A percentile compares a stretch with the other conserved stretches of the same genome.
phyloP scores from a whole-genome alignment of 2,113 vertebrate genomes.

The Pholis gunnellus region DNA sequence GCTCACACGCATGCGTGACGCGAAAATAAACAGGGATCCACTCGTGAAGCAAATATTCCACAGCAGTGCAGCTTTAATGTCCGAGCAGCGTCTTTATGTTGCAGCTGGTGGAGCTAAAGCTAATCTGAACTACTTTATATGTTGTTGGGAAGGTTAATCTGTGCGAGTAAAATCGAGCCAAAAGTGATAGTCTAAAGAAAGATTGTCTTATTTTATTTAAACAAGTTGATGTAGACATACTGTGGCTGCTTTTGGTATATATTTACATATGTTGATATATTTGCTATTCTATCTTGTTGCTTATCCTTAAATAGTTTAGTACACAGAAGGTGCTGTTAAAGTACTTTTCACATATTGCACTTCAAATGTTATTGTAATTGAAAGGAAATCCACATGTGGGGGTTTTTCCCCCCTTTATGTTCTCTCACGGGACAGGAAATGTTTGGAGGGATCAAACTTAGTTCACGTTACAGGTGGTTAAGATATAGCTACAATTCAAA shows the following conservation, averaged over 20 bases:
- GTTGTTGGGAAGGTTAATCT: neutral
- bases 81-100: neutral
- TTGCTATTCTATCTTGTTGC: neutral
- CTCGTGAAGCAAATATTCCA: neutral
- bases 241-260: neutral
- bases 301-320: slow-evolving; percentile 27
- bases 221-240: neutral
- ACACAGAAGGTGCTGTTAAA: slow-evolving; percentile 41
- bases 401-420: slow-evolving; percentile 63
- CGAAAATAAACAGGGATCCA: neutral
- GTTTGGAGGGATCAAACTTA: slow-evolving; percentile 72
- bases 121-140: no score
- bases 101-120: neutral
- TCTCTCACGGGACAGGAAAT: slow-evolving; percentile 72
- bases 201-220: neutral
- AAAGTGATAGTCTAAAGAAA: no score
- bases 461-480: slow-evolving; percentile 78
- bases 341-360: slow-evolving; percentile 63
- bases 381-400: slow-evolving; percentile 55
- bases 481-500: slow-evolving; percentile 70
- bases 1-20: neutral
- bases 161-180: neutral
- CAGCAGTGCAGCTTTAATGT: neutral
- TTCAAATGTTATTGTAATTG: slow-evolving; percentile 67
- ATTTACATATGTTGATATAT: neutral